Evolutionary conservation across 1,140 invertebrate genomes (phyloP), one percentile per base, ranked within the genome.

Genomic region (Scylla paramamosain): DNA sequence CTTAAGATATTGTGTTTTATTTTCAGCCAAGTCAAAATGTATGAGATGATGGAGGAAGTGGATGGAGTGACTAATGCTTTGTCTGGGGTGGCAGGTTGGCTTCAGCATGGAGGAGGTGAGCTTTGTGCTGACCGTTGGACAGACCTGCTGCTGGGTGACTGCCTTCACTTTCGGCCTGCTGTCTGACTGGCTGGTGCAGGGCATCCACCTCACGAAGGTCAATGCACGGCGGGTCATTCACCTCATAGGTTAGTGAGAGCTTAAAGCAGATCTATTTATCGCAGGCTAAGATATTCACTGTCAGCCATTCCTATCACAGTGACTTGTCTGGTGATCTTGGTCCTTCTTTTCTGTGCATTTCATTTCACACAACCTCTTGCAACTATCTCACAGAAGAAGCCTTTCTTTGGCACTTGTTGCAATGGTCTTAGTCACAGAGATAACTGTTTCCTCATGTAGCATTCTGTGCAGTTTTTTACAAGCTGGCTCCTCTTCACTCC

Each of bases 151-250:
- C n/a, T 95, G 94, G 91, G 8, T 87, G 6, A 32, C 48, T 3
- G 48, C 94, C 83, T 95, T 95, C 25, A 29, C 83, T 1, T 92
- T 95, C 48, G 94, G 94, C 31, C 87, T 84, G 29, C 16, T 93
- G 6, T 93, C 94, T 12, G 94, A 95, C 52, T 31, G 52, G 8
- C 84, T 95, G 4, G 28, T 88, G 8, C 77, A 89, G 7, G 29
- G 88, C 12, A 2, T 28, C 16, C 16, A 77, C 31, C 39, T 88
- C 25, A 77, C 84, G 4, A 95, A 95, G 46, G 25, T 93, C 46
- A 95, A 95, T 32, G 92, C 94, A 29, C 39, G 90, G 25, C 84
- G 94, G n/a, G 31, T 84, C 45, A 91, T 91, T 12, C 93, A 94
- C 93, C 28, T 14, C n/a, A 32, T 90, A 82, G 93, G 93, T 94